These are phyloP conservation scores for Theristicus caerulescens DNA, from an alignment of 2,113 vertebrate species.

Conservation along the genomic window DNA sequence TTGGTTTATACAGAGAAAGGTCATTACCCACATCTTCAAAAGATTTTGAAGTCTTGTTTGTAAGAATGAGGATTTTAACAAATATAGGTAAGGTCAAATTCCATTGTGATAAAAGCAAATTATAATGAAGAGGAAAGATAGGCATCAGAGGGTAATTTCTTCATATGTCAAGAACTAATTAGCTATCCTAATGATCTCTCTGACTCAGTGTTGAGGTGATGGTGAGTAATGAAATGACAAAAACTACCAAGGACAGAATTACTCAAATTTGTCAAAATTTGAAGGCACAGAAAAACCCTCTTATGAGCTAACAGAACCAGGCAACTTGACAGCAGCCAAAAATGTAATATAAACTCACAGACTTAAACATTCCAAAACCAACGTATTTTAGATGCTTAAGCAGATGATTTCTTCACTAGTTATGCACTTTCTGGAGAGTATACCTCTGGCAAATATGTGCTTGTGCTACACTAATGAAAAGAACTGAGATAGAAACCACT, in stretches of 20 bases:
- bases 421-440: not conserved
- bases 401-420: not conserved
- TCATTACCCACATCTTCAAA: not conserved
- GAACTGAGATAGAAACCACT: not conserved
- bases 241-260: conserved; percentile 21
- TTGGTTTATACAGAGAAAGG: not conserved
- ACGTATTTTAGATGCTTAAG: not conserved
- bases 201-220: conserved; percentile 15
- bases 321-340: not conserved
- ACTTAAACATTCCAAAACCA: not conserved
- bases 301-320: not conserved
- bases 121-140: not conserved
- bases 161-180: conserved; percentile 33
- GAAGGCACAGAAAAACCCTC: not conserved
- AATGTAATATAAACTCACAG: not conserved
- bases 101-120: not conserved
- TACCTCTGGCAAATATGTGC: not conserved
- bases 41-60: not conserved
- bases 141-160: not conserved
- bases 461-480: not conserved
- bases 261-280: not conserved
- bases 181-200: not conserved
- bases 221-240: conserved; percentile 13
- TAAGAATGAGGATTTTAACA: not conserved
- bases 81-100: not conserved